Evolutionary conservation across 2,888 invertebrate species (phyloP).

Genomic region (Lapara coniferarum): DNA sequence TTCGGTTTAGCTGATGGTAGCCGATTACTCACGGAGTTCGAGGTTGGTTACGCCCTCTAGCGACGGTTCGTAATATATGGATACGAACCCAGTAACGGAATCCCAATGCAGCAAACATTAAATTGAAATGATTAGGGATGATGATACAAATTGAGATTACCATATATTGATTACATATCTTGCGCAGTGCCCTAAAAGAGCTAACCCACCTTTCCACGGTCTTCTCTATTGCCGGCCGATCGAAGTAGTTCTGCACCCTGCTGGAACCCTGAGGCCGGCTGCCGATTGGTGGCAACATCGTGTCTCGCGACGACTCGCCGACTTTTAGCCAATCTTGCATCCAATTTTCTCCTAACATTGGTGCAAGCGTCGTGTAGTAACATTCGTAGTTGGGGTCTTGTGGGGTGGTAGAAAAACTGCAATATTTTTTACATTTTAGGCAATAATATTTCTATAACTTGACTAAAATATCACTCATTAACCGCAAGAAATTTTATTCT

Average conservation of each 20-base stretch:
- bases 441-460: too few relatives aligned
- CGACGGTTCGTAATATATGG: too few relatives aligned
- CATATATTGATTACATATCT: too few relatives aligned
- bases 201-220: conserved; percentile 47
- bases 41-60: too few relatives aligned
- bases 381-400: conserved; percentile 17
- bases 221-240: conserved; percentile 50
- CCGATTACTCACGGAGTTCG: too few relatives aligned
- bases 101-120: too few relatives aligned
- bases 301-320: not conserved
- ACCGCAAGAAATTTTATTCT: too few relatives aligned
- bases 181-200: not conserved
- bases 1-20: too few relatives aligned
- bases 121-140: too few relatives aligned
- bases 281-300: conserved; percentile 2
- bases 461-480: too few relatives aligned
- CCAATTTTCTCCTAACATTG: conserved; percentile 15
- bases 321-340: conserved; percentile 14
- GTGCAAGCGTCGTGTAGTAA: conserved; percentile 5
- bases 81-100: too few relatives aligned
- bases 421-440: not conserved
- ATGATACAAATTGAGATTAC: too few relatives aligned
- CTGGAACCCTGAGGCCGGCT: not conserved
- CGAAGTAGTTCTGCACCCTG: conserved; percentile 2
- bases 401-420: conserved; percentile 13